A percentile compares a stretch with the other conserved stretches of the same genome.
phyloP scores from a whole-genome alignment of 2,888 invertebrate genomes.

The Dilophus febrilis region DNA sequence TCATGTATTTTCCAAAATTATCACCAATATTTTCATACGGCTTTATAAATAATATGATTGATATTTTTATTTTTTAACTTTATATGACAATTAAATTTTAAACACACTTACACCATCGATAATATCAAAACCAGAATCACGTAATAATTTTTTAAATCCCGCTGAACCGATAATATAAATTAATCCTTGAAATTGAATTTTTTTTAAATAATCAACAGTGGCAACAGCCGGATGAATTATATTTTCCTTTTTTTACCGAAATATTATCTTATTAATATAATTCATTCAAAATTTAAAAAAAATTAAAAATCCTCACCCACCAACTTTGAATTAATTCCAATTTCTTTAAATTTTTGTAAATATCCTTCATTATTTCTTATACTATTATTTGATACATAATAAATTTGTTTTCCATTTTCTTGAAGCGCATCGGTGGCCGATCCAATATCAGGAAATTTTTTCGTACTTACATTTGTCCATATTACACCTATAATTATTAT shows the following conservation, averaged over 20 bases:
- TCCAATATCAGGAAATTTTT: conserved; percentile 16
- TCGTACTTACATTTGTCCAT: conserved; percentile 23
- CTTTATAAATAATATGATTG: background rate
- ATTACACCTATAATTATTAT: conserved; percentile 29
- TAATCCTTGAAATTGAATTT: conserved; percentile 27
- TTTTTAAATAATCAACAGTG: conserved; percentile 30
- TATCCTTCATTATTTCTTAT: conserved; percentile 21
- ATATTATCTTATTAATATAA: too few species aligned
- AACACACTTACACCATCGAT: conserved; percentile 25
- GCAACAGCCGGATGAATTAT: conserved; percentile 30
- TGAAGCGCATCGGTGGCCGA: conserved; percentile 24
- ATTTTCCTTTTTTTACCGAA: conserved; percentile 27
- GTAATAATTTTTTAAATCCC: conserved; percentile 22
- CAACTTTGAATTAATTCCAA: conserved; percentile 18
- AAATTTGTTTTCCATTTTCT: conserved; percentile 26
- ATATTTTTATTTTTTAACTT: background rate
- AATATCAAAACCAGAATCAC: conserved; percentile 27
- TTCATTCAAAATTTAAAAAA: background rate
- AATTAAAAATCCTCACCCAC: conserved; percentile 13
- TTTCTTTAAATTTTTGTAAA: conserved; percentile 16
- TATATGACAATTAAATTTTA: background rate
- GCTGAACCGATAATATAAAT: conserved; percentile 27
- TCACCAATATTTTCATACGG: background rate
- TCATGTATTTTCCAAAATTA: conserved; percentile 7
- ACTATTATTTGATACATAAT: conserved; percentile 30